Evolutionary conservation across 2,113 vertebrate genomes (phyloP).

Genomic region (Psilopogon haemacephalus): DNA sequence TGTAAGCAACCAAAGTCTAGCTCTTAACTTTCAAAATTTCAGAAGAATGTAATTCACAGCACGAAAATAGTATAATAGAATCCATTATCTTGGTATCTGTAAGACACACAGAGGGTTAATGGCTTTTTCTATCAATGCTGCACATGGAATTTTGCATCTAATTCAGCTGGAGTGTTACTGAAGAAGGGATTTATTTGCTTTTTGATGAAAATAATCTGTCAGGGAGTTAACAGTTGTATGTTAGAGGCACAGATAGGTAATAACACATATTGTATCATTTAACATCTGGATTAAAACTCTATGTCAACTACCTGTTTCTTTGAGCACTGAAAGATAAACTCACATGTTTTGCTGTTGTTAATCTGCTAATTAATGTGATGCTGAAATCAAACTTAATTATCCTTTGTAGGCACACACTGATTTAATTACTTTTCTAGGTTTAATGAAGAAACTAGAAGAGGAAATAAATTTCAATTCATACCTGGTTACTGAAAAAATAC

Average conservation of each 20-base stretch:
- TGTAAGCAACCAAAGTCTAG: not conserved
- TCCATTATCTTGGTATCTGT: not conserved
- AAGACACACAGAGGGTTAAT: not conserved
- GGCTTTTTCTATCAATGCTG: not conserved
- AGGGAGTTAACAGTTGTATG: not conserved
- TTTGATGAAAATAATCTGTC: not conserved
- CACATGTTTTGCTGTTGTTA: not conserved
- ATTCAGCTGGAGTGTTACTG: not conserved
- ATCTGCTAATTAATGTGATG: constrained; percentile 1
- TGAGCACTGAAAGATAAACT: not conserved
- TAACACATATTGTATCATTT: not conserved
- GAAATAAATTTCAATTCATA: constrained; percentile 96
- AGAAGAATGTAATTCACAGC: not conserved
- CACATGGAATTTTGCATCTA: not conserved
- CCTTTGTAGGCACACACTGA: not conserved
- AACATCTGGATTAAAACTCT: constrained; percentile 6
- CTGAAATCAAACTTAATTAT: constrained; percentile 42
- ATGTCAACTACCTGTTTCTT: not conserved
- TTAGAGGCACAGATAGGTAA: not conserved
- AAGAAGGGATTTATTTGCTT: not conserved
- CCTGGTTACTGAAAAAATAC: constrained; percentile 91
- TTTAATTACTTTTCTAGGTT: constrained; percentile 76
- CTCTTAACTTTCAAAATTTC: not conserved
- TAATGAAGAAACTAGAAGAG: constrained; percentile 94
- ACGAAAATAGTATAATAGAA: not conserved